Base-by-base conservation (phyloP, 2,797 vertebrate species). In the Eulemur albifrons region DNA sequence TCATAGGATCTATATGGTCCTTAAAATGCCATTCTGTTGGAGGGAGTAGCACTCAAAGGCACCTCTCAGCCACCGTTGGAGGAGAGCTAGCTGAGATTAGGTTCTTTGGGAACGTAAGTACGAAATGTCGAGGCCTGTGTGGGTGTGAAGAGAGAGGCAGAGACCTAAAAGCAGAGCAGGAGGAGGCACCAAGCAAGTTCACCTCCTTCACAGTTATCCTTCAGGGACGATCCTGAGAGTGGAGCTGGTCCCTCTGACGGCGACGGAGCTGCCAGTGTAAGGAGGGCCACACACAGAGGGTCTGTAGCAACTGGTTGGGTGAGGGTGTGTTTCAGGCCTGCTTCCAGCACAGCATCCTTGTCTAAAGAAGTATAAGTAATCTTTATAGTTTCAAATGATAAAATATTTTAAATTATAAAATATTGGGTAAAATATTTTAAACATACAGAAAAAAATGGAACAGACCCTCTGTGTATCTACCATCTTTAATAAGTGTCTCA, bases 341-440 rank as follows among this genome's bases (percentile, higher is more conserved):
- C 59, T 57, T 7, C 12, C 11, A 48, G 20, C 23, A 15, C 23
- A 61, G 75, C 12, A 43, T 11, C 63, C 20, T 91, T 54, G 2
- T 38, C 38, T 73, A n/a, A 54, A 45, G 40, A 12, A 38, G 20
- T 18, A 12, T 90, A 25, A 75, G 1, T 87, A 11, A 18, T 32
- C 83, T 94, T 84, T 73, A 27, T 43, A 50, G 27, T 48, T 63
- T 92, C 43, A 76, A 63, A 75, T 67, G 38, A 52, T 52, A 43
- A 61, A 80, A 59, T 95, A 73, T 48, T 67, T 90, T 52, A 79
- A 45, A 67, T 69, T 45, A 48, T 7, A 23, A 76, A 63, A 18
- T 77, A 40, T 59, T 86, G 72, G 20, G 65, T 57, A 43, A 79
- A 76, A 25, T 65, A 88, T 48, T 96, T 83, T 63, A 70, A 73